Conservation (phyloP, 2,888 invertebrate species). For the Cantharis rufa region DNA sequence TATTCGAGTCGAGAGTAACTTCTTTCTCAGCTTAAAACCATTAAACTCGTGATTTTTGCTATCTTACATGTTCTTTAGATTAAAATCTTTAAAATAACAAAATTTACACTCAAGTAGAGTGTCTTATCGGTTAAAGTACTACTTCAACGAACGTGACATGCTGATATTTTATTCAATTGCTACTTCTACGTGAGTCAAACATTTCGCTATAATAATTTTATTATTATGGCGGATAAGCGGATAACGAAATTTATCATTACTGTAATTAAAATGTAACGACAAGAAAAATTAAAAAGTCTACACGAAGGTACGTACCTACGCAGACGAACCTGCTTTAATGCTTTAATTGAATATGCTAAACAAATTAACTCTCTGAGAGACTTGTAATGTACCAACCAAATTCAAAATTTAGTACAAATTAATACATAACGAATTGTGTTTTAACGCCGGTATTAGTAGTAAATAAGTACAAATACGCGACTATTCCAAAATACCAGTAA, state of each 20-base stretch:
- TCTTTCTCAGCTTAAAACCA: slow-evolving; percentile 5
- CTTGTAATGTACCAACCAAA: neutral
- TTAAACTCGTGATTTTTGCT: neutral
- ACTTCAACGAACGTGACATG: neutral
- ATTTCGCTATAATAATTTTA: neutral
- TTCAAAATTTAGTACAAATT: neutral
- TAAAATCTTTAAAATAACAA: neutral
- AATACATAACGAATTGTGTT: slow-evolving; percentile 22
- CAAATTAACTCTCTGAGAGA: neutral
- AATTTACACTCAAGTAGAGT: neutral
- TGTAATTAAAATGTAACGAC: neutral
- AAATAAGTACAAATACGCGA: slow-evolving; percentile 38
- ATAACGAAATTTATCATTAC: neutral
- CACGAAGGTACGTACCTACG: neutral
- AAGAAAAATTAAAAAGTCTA: neutral
- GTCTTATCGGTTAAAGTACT: neutral
- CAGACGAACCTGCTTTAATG: too few species aligned
- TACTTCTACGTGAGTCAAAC: neutral
- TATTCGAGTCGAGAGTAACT: slow-evolving; percentile 11
- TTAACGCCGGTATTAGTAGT: slow-evolving; percentile 28
- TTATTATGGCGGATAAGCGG: neutral
- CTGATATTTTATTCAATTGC: neutral
- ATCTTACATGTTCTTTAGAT: neutral
- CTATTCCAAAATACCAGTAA: slow-evolving; percentile 45
- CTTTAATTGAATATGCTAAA: neutral